A percentile compares a stretch with the other conserved stretches of the same genome.
Evolutionary conservation across 37 sponge, comb jelly and placozoan species (phyloP).

Genomic region (Ephydatia muelleri): DNA sequence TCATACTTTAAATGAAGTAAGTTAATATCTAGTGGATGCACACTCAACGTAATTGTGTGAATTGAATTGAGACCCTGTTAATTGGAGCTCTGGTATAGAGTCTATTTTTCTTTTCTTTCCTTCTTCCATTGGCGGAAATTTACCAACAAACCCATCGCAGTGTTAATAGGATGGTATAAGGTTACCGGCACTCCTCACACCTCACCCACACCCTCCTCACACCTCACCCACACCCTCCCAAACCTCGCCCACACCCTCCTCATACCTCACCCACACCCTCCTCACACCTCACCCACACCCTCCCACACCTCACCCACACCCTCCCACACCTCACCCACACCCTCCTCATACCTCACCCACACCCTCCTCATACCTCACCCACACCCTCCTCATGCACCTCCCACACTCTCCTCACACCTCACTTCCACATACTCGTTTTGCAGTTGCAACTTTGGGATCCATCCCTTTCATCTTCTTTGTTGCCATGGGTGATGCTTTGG

Average conservation of each 20-base stretch:
- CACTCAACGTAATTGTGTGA: no score
- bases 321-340: neutral
- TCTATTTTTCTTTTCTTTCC: no score
- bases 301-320: neutral
- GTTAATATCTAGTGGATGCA: neutral
- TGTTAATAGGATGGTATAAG: no score
- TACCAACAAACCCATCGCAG: no score
- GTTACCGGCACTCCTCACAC: no score
- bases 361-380: slow-evolving; percentile 10
- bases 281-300: neutral
- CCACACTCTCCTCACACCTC: neutral
- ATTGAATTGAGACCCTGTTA: no score
- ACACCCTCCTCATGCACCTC: neutral
- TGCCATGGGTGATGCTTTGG: slow-evolving; percentile 64
- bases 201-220: no score
- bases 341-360: slow-evolving; percentile 18
- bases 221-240: no score
- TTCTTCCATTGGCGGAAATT: no score
- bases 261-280: neutral
- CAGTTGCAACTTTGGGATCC: neutral
- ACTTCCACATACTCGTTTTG: neutral
- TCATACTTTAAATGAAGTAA: no score
- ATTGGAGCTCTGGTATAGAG: no score
- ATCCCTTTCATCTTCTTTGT: slow-evolving; percentile 38
- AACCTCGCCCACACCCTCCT: neutral